These are phyloP conservation scores for Diuraphis noxia DNA, from an alignment of 1,140 invertebrate genomes.

Conservation along the genomic window DNA sequence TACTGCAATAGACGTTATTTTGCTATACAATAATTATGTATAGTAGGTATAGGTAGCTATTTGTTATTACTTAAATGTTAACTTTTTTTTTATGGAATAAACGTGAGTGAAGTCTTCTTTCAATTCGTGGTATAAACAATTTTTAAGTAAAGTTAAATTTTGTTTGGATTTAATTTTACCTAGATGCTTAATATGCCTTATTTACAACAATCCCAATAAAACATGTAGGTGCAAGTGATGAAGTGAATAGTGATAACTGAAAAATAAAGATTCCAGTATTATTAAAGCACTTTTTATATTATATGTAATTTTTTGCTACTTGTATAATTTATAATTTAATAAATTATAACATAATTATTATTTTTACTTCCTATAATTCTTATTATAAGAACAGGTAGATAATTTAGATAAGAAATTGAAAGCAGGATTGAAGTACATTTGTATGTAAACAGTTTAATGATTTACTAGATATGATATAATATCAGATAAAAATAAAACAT, in stretches of 20 bases:
- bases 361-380: too few relatives aligned
- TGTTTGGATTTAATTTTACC: background rate
- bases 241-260: too few relatives aligned
- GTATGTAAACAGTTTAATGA: too few relatives aligned
- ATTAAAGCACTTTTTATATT: background rate
- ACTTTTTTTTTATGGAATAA: background rate
- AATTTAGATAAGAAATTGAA: too few relatives aligned
- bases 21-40: background rate
- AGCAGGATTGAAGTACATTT: too few relatives aligned
- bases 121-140: background rate
- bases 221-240: background rate
- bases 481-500: too few relatives aligned
- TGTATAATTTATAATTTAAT: background rate
- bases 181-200: too few relatives aligned
- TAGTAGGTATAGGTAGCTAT: too few relatives aligned
- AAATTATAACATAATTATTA: too few relatives aligned
- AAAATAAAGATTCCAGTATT: background rate
- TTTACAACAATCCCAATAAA: background rate
- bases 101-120: background rate
- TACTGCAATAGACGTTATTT: background rate
- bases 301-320: background rate
- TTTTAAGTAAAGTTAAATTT: background rate
- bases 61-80: too few relatives aligned
- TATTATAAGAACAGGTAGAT: too few relatives aligned
- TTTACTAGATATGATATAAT: too few relatives aligned